phyloP scores from a whole-genome alignment of 2,888 invertebrate genomes.

The Morpho achilles region DNA sequence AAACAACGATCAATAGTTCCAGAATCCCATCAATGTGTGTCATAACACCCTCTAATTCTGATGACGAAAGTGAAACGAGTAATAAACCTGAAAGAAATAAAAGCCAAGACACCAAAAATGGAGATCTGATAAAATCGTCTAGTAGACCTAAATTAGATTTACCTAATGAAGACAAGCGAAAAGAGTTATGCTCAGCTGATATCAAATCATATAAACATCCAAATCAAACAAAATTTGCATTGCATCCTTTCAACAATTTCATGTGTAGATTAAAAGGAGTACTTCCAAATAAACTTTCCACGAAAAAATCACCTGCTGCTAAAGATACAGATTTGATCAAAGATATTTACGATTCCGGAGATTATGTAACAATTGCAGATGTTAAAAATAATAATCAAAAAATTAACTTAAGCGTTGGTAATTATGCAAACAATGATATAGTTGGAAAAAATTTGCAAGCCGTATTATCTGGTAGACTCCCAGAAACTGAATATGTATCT shows the following conservation, averaged over 20 bases:
- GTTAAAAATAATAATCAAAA: conserved; percentile 88
- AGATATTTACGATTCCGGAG: conserved; percentile 82
- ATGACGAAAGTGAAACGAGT: conserved; percentile 85
- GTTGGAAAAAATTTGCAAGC: conserved; percentile 81
- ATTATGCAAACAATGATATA: conserved; percentile 84
- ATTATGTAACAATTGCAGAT: conserved; percentile 92
- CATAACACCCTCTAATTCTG: conserved; percentile 92
- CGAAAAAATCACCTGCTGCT: conserved; percentile 68
- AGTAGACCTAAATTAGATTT: conserved; percentile 64
- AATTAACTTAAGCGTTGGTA: conserved; percentile 56
- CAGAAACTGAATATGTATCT: conserved; percentile 88
- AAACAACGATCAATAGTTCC: conserved; percentile 92
- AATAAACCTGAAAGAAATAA: conserved; percentile 46
- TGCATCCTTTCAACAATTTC: conserved; percentile 84
- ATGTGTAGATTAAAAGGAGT: conserved; percentile 85
- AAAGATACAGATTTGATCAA: conserved; percentile 70
- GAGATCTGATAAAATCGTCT: conserved; percentile 38
- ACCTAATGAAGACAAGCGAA: conserved; percentile 53
- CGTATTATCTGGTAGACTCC: conserved; percentile 79
- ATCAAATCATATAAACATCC: conserved; percentile 41
- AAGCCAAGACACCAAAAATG: conserved; percentile 36
- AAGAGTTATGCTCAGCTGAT: conserved; percentile 42
- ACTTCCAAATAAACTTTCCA: conserved; percentile 71
- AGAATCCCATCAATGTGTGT: conserved; percentile 96
- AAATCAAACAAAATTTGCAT: conserved; percentile 51